A percentile compares a stretch with the other conserved stretches of the same genome.
phyloP scores from a whole-genome alignment of 2,888 invertebrate species.

The Oxycera nigricornis region DNA sequence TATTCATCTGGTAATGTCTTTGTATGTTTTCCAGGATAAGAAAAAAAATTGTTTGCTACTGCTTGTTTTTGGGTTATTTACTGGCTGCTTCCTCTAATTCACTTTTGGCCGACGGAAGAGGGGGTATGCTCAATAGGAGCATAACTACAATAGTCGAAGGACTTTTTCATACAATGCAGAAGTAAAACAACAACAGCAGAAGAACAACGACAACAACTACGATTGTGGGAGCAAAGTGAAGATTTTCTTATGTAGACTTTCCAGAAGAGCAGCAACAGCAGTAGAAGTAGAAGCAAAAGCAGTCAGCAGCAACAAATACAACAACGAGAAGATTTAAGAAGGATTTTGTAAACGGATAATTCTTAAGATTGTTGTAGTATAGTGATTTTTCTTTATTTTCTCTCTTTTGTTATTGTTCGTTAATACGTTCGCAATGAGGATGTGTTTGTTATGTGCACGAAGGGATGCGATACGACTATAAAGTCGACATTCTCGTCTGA shows the following conservation, averaged over 20 bases:
- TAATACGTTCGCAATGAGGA: constrained; percentile 21
- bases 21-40: constrained; percentile 24
- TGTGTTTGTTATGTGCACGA: background rate
- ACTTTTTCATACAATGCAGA: background rate
- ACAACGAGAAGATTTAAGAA: constrained; percentile 5
- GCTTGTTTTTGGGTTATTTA: constrained; percentile 31
- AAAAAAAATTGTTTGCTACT: constrained; percentile 31
- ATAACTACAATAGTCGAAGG: background rate
- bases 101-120: background rate
- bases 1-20: constrained; percentile 29
- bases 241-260: background rate
- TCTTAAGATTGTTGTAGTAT: constrained; percentile 15
- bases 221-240: background rate
- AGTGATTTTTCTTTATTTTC: constrained; percentile 26
- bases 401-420: constrained; percentile 13
- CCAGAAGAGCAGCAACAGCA: background rate
- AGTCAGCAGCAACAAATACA: background rate
- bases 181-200: background rate
- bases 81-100: constrained; percentile 20
- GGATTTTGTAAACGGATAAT: constrained; percentile 25
- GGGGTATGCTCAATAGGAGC: background rate
- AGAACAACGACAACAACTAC: background rate
- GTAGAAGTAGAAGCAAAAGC: background rate
- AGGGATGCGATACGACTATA: background rate
- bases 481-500: background rate